Conservation (phyloP, 2,888 invertebrate species). For the Tanytarsus gracilentus region DNA sequence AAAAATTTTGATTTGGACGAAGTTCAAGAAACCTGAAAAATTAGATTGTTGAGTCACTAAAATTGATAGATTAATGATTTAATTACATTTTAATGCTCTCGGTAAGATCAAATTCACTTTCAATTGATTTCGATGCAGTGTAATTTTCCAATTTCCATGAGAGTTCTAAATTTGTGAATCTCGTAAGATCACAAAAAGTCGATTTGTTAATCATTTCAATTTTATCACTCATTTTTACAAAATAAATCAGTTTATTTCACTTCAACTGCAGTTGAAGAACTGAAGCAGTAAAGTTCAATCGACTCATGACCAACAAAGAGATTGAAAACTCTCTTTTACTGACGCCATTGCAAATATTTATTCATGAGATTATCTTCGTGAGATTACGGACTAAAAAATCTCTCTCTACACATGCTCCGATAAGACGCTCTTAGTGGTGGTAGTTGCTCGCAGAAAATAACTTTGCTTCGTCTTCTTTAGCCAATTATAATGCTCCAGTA, state of each 20-base stretch:
- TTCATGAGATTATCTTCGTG: background rate
- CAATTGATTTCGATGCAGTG: background rate
- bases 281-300: background rate
- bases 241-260: background rate
- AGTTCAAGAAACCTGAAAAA: constrained; percentile 3
- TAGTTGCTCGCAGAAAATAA: too few species aligned
- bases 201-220: background rate
- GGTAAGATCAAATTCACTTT: constrained; percentile 1
- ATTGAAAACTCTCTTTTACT: background rate
- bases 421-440: too few species aligned
- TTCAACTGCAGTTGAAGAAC: background rate
- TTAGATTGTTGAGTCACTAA: background rate
- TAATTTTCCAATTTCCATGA: background rate
- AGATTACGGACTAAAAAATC: too few species aligned
- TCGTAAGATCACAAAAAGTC: background rate
- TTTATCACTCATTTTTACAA: background rate
- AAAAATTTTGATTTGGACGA: constrained; percentile 3
- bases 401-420: too few species aligned
- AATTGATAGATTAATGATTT: background rate
- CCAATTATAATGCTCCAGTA: constrained; percentile 27
- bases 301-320: background rate
- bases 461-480: constrained; percentile 15
- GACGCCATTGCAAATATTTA: background rate
- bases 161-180: background rate
- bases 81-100: constrained; percentile 1